A percentile compares a stretch with the other conserved stretches of the same genome.
These are phyloP conservation scores for Melanargia galathea DNA, from an alignment of 2,888 invertebrate genomes.

Conservation along the genomic window DNA sequence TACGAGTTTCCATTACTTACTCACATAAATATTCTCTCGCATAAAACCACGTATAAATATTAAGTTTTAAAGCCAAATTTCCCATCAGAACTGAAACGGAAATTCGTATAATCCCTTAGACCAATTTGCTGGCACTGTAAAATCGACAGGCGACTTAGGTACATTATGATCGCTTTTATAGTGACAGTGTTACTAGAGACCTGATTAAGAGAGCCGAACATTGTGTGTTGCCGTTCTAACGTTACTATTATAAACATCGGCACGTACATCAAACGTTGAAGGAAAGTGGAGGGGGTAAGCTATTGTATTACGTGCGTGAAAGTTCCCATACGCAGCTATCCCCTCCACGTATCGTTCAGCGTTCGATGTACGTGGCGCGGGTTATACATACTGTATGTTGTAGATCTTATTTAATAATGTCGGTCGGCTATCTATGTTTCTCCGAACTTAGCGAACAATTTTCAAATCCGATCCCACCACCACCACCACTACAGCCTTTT, in stretches of 20 bases:
- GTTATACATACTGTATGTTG: too few relatives aligned
- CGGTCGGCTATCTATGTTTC: background rate
- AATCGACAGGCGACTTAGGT: slow-evolving; percentile 34
- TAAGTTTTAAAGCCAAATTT: slow-evolving; percentile 28
- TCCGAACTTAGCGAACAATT: background rate
- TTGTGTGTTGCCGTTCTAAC: slow-evolving; percentile 48
- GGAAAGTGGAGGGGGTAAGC: too few relatives aligned
- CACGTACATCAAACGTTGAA: too few relatives aligned
- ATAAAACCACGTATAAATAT: slow-evolving; percentile 26
- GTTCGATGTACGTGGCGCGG: too few relatives aligned
- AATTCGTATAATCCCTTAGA: slow-evolving; percentile 38
- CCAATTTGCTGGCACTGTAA: slow-evolving; percentile 37
- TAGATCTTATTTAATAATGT: slow-evolving; percentile 5
- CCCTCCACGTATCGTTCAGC: too few relatives aligned
- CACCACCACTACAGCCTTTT: too few relatives aligned
- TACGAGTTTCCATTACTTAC: slow-evolving; percentile 42
- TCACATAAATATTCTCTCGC: slow-evolving; percentile 21
- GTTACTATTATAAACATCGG: slow-evolving; percentile 66
- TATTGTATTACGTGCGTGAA: too few relatives aligned
- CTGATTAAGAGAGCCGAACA: slow-evolving; percentile 42
- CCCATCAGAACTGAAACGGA: slow-evolving; percentile 32
- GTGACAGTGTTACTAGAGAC: slow-evolving; percentile 39
- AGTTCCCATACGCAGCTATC: too few relatives aligned
- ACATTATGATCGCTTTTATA: slow-evolving; percentile 40
- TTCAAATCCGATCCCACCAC: background rate